These are phyloP conservation scores for Chitala chitala DNA, from an alignment of 2,113 vertebrate species.

Conservation along the genomic window DNA sequence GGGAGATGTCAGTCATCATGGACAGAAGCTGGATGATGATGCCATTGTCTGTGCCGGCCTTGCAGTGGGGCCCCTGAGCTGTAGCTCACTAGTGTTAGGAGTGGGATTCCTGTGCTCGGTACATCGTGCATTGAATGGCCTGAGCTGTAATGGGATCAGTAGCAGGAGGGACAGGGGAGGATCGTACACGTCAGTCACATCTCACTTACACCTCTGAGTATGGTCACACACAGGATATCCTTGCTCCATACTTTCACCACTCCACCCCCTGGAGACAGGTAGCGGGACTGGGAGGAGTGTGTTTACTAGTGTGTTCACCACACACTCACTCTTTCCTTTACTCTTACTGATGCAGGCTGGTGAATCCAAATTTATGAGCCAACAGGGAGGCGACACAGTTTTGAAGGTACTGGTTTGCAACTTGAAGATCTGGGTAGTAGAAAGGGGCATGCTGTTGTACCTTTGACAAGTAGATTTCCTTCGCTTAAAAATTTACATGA, in stretches of 20 bases:
- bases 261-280: too few relatives aligned
- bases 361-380: neutral
- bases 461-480: too few relatives aligned
- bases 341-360: neutral
- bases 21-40: neutral
- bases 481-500: too few relatives aligned
- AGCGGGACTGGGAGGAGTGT: too few relatives aligned
- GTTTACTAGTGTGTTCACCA: neutral
- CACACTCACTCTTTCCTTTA: neutral
- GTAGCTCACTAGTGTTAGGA: neutral
- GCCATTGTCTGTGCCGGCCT: neutral
- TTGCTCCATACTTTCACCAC: too few relatives aligned
- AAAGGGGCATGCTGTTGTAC: neutral
- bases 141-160: neutral
- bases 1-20: too few relatives aligned
- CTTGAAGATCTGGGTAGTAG: neutral
- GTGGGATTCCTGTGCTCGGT: neutral
- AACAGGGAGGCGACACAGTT: neutral
- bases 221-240: too few relatives aligned
- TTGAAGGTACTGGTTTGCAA: neutral
- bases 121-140: neutral
- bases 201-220: too few relatives aligned
- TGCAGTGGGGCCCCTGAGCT: neutral
- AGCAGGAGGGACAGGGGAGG: neutral
- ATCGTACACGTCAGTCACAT: too few relatives aligned